Evolutionary conservation across 2,797 vertebrate species (phyloP).

Genomic region (Acanthopagrus latus): DNA sequence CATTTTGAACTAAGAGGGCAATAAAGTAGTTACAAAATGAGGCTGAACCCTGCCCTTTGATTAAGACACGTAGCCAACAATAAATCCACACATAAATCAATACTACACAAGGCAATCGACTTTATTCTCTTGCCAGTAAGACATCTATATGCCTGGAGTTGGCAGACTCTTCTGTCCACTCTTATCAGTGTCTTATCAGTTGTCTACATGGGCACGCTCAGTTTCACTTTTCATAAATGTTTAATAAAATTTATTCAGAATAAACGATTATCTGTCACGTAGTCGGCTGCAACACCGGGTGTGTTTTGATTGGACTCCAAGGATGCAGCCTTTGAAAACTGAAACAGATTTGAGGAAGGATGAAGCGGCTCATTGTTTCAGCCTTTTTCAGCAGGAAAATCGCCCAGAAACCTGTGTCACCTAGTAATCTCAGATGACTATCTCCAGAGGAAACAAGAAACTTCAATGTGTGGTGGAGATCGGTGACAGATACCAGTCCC

Average conservation of each 20-base stretch:
- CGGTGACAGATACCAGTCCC: slow-evolving; percentile 37
- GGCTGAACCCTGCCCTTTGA: slow-evolving; percentile 19
- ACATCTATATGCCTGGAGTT: neutral
- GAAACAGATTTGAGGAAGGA: slow-evolving; percentile 45
- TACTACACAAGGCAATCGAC: neutral
- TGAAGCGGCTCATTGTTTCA: slow-evolving; percentile 10
- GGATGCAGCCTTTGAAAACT: slow-evolving; percentile 6
- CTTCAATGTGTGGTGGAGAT: slow-evolving; percentile 28
- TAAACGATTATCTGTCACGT: neutral
- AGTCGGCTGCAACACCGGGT: neutral
- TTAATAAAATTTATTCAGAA: slow-evolving; percentile 11
- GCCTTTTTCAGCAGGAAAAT: neutral
- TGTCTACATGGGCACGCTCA: neutral
- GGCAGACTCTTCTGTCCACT: neutral
- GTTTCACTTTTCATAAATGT: slow-evolving; percentile 40
- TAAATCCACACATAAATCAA: neutral
- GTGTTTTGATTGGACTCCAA: neutral
- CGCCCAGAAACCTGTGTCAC: neutral
- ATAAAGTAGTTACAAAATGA: slow-evolving; percentile 49
- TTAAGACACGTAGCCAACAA: slow-evolving; percentile 3
- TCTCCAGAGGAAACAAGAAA: slow-evolving; percentile 24
- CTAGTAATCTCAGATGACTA: slow-evolving; percentile 12
- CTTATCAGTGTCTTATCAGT: slow-evolving; percentile 18
- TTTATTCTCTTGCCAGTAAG: neutral
- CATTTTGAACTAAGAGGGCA: slow-evolving; percentile 15